Percentiles rank a stretch among this genome's conserved stretches.
phyloP scores from a whole-genome alignment of 1,140 invertebrate species.

The Anastrepha obliqua region DNA sequence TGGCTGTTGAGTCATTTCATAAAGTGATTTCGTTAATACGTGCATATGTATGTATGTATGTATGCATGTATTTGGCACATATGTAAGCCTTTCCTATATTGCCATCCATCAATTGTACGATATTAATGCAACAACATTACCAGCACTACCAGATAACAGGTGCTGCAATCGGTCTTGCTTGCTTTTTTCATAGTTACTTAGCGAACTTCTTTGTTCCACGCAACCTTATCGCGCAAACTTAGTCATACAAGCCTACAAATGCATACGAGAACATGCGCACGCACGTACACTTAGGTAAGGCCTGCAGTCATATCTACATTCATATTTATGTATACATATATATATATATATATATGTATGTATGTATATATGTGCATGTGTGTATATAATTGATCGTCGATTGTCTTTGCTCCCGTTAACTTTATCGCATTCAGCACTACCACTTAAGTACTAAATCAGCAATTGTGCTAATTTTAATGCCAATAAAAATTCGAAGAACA shows the following conservation, averaged over 20 bases:
- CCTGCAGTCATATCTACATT: no score
- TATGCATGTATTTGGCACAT: neutral
- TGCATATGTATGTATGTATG: neutral
- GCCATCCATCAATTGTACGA: slow-evolving; percentile 22
- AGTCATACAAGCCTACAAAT: neutral
- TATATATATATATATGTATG: neutral
- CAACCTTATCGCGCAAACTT: neutral
- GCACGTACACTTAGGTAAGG: neutral
- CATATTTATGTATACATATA: no score
- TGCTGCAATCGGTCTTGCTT: neutral
- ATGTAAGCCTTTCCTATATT: neutral
- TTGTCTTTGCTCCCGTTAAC: slow-evolving; percentile 39
- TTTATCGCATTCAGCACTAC: neutral
- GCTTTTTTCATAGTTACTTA: neutral
- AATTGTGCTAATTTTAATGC: slow-evolving; percentile 32
- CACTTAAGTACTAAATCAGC: neutral
- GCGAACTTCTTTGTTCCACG: slow-evolving; percentile 25
- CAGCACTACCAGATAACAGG: neutral
- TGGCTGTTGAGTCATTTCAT: neutral
- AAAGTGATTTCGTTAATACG: neutral
- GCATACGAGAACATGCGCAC: neutral
- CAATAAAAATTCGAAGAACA: neutral
- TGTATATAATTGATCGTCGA: neutral
- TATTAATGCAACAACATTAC: neutral
- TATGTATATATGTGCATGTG: neutral